A percentile compares a stretch with the other conserved stretches of the same genome.
Conservation (phyloP, 2,888 invertebrate genomes). For the Ariolimax columbianus region DNA sequence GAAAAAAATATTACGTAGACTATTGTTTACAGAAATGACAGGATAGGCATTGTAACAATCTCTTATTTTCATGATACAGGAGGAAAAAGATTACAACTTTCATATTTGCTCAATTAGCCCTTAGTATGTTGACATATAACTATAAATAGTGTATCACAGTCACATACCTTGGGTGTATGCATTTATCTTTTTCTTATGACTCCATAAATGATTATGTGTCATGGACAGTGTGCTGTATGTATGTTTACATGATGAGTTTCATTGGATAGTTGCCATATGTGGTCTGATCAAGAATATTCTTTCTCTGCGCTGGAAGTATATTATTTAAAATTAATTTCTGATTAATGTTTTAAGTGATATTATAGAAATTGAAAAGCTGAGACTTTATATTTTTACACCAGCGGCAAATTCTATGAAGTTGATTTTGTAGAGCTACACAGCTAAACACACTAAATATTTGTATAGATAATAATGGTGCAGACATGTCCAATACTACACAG, state of each 20-base stretch:
- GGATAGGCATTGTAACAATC: not conserved
- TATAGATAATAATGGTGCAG: not conserved
- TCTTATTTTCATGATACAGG: not conserved
- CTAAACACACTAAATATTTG: not conserved
- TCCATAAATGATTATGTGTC: slow-evolving; percentile 7
- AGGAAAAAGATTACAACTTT: slow-evolving; percentile 26
- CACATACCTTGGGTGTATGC: not conserved
- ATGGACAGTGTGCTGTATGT: not conserved
- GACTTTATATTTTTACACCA: not conserved
- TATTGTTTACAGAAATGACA: not conserved
- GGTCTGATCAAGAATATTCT: not conserved
- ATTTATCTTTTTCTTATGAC: slow-evolving; percentile 11
- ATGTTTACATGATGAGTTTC: not conserved
- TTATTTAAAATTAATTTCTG: not conserved
- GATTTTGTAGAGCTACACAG: not conserved
- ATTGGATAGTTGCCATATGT: not conserved
- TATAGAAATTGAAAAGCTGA: not conserved
- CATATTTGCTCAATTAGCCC: slow-evolving; percentile 33
- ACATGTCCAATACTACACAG: slow-evolving; percentile 12
- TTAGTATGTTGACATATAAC: slow-evolving; percentile 4
- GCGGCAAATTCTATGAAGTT: not conserved
- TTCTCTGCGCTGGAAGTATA: not conserved
- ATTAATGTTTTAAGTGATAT: not conserved
- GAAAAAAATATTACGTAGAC: not conserved
- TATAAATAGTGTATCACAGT: slow-evolving; percentile 41